phyloP scores from a whole-genome alignment of 2,888 invertebrate genomes.

The Phyto melanocephala region DNA sequence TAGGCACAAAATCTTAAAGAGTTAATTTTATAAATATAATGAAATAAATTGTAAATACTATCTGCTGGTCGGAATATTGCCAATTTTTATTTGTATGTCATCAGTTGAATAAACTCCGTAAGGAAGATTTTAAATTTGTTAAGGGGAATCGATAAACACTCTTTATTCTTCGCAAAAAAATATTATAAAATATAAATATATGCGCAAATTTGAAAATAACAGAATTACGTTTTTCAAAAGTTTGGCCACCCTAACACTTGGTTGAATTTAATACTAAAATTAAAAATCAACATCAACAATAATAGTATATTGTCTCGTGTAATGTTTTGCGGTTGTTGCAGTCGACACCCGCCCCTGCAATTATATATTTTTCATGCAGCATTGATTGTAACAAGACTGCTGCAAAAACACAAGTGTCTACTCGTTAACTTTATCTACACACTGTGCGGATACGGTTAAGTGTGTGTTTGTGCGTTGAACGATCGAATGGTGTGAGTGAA shows the following conservation, averaged over 20 bases:
- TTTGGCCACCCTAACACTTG: conserved; percentile 8
- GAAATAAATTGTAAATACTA: too few relatives aligned
- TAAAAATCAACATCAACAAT: conserved; percentile 18
- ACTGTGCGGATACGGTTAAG: conserved; percentile 1
- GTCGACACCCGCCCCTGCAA: conserved; percentile 60
- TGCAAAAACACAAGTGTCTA: conserved; percentile 50
- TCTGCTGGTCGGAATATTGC: too few relatives aligned
- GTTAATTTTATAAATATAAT: too few relatives aligned
- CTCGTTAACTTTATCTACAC: conserved; percentile 44
- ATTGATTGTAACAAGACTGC: conserved; percentile 47
- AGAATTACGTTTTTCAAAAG: neutral
- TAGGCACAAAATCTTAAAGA: too few relatives aligned
- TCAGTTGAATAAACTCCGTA: too few relatives aligned
- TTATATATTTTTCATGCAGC: conserved; percentile 54
- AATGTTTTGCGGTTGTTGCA: conserved; percentile 60
- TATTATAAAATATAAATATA: too few relatives aligned
- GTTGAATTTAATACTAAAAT: conserved; percentile 26
- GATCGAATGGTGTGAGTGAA: conserved; percentile 31
- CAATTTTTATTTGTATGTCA: too few relatives aligned
- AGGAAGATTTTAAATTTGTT: too few relatives aligned
- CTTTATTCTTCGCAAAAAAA: too few relatives aligned
- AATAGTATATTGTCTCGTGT: conserved; percentile 25
- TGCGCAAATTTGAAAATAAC: too few relatives aligned
- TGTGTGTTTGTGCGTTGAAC: neutral
- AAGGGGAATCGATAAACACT: too few relatives aligned